phyloP scores from a whole-genome alignment of 2,113 vertebrate genomes.

The Gallinago paraguaiae region DNA sequence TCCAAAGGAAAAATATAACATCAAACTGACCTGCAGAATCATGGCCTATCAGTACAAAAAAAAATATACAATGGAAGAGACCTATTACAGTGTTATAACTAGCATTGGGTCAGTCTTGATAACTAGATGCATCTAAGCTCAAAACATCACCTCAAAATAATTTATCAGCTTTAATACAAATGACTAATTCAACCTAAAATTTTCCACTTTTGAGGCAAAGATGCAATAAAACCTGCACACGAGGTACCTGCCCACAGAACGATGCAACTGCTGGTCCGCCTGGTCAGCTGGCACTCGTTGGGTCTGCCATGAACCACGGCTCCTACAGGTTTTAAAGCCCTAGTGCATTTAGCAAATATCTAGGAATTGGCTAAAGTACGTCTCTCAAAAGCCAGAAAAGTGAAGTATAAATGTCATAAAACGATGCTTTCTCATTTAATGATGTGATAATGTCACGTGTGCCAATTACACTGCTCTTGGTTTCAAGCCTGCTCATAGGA shows the following conservation, averaged over 20 bases:
- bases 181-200: not conserved
- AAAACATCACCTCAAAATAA: not conserved
- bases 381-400: not conserved
- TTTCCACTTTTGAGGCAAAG: not conserved
- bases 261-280: not conserved
- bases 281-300: accelerated
- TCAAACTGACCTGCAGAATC: not conserved
- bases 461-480: not conserved
- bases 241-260: not conserved
- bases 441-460: not conserved
- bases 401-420: not conserved
- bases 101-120: not conserved
- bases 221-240: not conserved
- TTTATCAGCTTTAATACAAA: not conserved
- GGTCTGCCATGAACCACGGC: accelerated
- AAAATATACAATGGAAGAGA: not conserved
- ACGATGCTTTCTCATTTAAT: not conserved
- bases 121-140: not conserved
- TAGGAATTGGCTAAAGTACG: not conserved
- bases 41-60: not conserved
- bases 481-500: not conserved
- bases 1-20: not conserved
- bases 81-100: not conserved
- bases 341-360: not conserved
- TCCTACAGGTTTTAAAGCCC: not conserved